Base-by-base conservation (phyloP, 1,140 invertebrate species). In the Apis laboriosa region DNA sequence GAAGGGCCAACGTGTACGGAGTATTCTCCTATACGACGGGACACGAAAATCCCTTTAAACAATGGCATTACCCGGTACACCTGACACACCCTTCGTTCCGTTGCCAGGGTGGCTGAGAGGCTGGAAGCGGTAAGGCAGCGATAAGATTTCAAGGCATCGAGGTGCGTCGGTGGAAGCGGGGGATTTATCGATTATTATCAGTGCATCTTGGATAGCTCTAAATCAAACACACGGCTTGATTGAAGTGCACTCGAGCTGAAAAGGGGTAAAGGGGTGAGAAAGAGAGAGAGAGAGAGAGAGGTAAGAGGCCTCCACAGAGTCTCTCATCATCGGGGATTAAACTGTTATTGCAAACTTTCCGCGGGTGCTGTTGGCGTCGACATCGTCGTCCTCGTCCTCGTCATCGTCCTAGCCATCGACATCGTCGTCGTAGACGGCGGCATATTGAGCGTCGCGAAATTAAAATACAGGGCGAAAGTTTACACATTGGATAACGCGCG, bases 271-370 rank as follows among this genome's bases (percentile, higher is more conserved):
- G 85, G 79, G 80, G 87, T 86, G 24, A 49, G 86, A 88, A 58
- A 87, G 34, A 43, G 34, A 43, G 34, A 43, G 34, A 43, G 34
- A 43, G 34, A 4, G 86, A 51, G 67, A 87, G 88, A 63, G 88
- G 73, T 58, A 75, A 70, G 77, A 80, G 82, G 83, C 84, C 85
- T 86, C 84, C 79, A 64, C 72, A 66, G 24, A 66, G 81, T 85
- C 90, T 91, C 89, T 92, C 92, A 92, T 92, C 90, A 92, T 85
- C 80, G 82, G 83, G 92, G 92, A 92, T 92, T 92, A 92, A 92
- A 92, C 88, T 92, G 90, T 92, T 92, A 92, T 92, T 92, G 90
- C 89, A 89, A 88, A 90, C 89, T 85, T 89, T 87, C 78, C 82
- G 71, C 83, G 80, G 72, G 71, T 76, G 80, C 71, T 70, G 84